These are phyloP conservation scores for Pantala flavescens DNA, from an alignment of 1,140 invertebrate genomes.

Conservation along the genomic window DNA sequence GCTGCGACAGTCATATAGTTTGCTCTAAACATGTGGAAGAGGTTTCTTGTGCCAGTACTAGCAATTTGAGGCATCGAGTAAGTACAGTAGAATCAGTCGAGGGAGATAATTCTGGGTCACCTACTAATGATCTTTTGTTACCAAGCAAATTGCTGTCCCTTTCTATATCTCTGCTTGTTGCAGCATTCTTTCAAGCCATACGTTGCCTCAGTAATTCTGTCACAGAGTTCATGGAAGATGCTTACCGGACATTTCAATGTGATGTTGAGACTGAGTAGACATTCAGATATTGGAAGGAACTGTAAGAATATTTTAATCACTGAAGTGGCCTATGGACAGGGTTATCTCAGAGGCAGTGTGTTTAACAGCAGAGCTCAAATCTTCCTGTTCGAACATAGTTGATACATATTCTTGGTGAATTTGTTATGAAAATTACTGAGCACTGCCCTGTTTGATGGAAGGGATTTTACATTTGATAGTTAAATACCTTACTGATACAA, in stretches of 20 bases:
- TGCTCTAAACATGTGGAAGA: not conserved
- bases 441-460: too few relatives aligned
- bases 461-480: too few relatives aligned
- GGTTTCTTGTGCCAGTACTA: not conserved
- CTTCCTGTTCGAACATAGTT: not conserved
- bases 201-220: slow-evolving; percentile 28
- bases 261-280: slow-evolving; percentile 12
- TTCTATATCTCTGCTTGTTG: slow-evolving; percentile 36
- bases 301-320: not conserved
- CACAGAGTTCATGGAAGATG: slow-evolving; percentile 35
- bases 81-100: not conserved
- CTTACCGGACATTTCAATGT: slow-evolving; percentile 26
- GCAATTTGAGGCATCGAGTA: not conserved
- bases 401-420: too few relatives aligned
- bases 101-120: not conserved
- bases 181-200: slow-evolving; percentile 36
- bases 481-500: too few relatives aligned
- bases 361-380: not conserved
- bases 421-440: not conserved
- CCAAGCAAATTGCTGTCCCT: slow-evolving; percentile 37
- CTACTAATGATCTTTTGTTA: slow-evolving; percentile 25
- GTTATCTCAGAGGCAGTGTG: not conserved
- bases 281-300: not conserved
- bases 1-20: not conserved
- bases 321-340: not conserved